Base-by-base conservation (phyloP, 2,888 invertebrate genomes). In the Patella ulyssiponensis region DNA sequence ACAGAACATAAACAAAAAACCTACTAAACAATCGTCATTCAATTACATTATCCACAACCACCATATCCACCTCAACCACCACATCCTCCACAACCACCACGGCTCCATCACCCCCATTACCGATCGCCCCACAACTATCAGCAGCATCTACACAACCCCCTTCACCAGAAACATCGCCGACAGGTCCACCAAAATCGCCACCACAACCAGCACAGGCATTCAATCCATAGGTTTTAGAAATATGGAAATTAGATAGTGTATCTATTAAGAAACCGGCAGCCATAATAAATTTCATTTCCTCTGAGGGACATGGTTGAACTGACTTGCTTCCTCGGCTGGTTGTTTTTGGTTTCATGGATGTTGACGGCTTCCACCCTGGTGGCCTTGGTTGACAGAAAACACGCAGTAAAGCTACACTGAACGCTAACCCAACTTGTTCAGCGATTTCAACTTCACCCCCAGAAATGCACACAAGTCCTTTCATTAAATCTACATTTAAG, bases 181-280 rank as follows among this genome's bases (percentile, higher is more conserved):
- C 51, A 15, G 74, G 77, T n/a, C 83, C 84, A 14, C 78, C 80
- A 27, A 27, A 27, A 27, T 27, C 27, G 2, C 27, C 27, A 14
- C 82, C 81, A 78, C 87, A 86, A 2, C 87, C 87, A 58, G 86
- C 88, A 77, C 88, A 87, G 12, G 84, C 84, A n/a, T 87, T 86
- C 1, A 73, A 79, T 4, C 87, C 85, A 71, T 85, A 84, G 53
- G 78, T 77, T 71, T 82, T 82, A 75, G 82, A 83, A 27, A 91
- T 87, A 77, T 87, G 88, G 64, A 88, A 85, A 83, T 91, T 92
- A 64, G 89, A 89, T 0, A 91, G 90, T 0, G 88, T 88, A 44
- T 87, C 87, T 44, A 87, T 86, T 72, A 91, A 89, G 81, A 91
- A 92, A 17, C 93, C 93, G 74, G 92, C 92, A 3, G 93, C 93